phyloP scores from a whole-genome alignment of 2,888 invertebrate genomes.

The Gonocerus acuteangulatus region DNA sequence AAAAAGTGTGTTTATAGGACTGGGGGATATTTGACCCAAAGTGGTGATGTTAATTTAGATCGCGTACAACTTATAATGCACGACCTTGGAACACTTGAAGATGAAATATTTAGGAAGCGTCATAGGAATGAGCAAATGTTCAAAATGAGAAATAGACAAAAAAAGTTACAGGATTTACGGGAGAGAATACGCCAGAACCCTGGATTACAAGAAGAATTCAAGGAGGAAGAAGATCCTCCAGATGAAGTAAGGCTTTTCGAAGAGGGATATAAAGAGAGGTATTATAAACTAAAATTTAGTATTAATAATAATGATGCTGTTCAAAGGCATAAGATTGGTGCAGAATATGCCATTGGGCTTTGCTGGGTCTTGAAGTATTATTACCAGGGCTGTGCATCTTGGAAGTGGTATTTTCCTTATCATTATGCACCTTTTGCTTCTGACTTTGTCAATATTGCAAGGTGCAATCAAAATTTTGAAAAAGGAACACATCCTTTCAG shows the following conservation, averaged over 20 bases:
- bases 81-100: slow-evolving; percentile 88
- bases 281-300: slow-evolving; percentile 92
- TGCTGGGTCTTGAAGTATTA: slow-evolving; percentile 98
- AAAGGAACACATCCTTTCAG: slow-evolving; percentile 85
- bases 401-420: slow-evolving; percentile 99
- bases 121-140: slow-evolving; percentile 79
- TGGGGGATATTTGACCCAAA: slow-evolving; percentile 90
- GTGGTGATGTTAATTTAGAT: slow-evolving; percentile 85
- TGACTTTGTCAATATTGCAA: slow-evolving; percentile 87
- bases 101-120: slow-evolving; percentile 91
- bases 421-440: slow-evolving; percentile 99
- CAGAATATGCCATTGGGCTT: slow-evolving; percentile 90
- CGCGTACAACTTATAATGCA: slow-evolving; percentile 91
- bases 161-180: slow-evolving; percentile 48
- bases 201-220: slow-evolving; percentile 41
- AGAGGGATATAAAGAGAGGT: slow-evolving; percentile 94
- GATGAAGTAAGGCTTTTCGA: slow-evolving; percentile 92
- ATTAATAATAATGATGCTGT: slow-evolving; percentile 64
- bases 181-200: slow-evolving; percentile 1
- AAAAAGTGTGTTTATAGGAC: slow-evolving; percentile 91
- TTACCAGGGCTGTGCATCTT: slow-evolving; percentile 95
- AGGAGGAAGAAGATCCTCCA: slow-evolving; percentile 51
- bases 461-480: slow-evolving; percentile 80
- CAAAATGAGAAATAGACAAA: slow-evolving; percentile 67
- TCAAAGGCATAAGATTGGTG: slow-evolving; percentile 84